phyloP scores from a whole-genome alignment of 2,888 invertebrate genomes.

The Patella ulyssiponensis region DNA sequence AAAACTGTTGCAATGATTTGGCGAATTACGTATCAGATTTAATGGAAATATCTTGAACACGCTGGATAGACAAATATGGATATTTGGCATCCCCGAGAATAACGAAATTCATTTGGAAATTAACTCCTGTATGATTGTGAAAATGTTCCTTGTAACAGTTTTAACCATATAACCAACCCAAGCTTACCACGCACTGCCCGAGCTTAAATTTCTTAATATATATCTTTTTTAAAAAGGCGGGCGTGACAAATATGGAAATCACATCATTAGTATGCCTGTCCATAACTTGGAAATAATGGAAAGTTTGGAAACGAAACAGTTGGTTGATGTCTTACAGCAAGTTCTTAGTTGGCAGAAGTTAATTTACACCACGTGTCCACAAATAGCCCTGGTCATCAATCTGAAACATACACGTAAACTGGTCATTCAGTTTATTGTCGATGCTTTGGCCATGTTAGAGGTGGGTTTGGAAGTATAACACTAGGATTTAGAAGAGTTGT shows the following conservation, averaged over 20 bases:
- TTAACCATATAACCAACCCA: too few species aligned
- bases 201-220: too few species aligned
- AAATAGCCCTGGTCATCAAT: not conserved
- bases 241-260: constrained; percentile 1
- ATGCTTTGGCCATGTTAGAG: not conserved
- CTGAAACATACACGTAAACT: not conserved
- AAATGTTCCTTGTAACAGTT: too few species aligned
- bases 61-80: too few species aligned
- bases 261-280: not conserved
- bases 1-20: too few species aligned
- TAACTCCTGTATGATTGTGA: too few species aligned
- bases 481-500: too few species aligned
- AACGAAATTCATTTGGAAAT: too few species aligned
- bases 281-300: not conserved
- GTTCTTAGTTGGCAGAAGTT: not conserved
- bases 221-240: not conserved
- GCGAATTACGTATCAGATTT: too few species aligned
- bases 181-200: too few species aligned
- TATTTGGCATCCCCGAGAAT: too few species aligned
- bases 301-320: not conserved
- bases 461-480: not conserved
- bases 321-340: not conserved
- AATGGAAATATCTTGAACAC: too few species aligned
- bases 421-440: not conserved
- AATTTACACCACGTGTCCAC: not conserved